Percentiles rank a stretch among this genome's conserved stretches.
Conservation (phyloP, 2,113 vertebrate species). For the Philantomba maxwellii region DNA sequence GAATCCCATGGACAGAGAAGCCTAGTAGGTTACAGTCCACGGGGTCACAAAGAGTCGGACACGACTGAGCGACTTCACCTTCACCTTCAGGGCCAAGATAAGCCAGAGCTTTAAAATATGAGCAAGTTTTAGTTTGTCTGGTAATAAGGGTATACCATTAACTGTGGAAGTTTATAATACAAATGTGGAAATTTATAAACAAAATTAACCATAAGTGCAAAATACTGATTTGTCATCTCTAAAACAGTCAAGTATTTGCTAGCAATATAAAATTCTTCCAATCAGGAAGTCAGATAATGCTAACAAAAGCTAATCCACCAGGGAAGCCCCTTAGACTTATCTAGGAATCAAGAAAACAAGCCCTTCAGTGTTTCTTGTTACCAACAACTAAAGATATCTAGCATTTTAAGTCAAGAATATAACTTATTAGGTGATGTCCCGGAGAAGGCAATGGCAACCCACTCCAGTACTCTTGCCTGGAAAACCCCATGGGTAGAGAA, state of each 20-base stretch:
- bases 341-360: neutral
- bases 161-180: neutral
- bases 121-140: neutral
- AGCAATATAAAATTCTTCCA: constrained; percentile 19
- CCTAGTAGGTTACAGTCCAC: no score
- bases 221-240: neutral
- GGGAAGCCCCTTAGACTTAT: neutral
- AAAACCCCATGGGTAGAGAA: no score
- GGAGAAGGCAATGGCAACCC: no score
- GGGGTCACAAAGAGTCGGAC: no score
- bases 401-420: neutral
- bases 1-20: no score
- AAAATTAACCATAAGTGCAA: constrained; percentile 15
- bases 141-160: neutral
- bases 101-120: neutral
- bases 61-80: no score
- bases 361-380: neutral
- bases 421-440: neutral
- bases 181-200: neutral
- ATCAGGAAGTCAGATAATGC: neutral
- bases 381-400: constrained; percentile 29
- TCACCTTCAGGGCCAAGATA: neutral
- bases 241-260: constrained; percentile 27
- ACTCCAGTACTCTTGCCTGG: no score
- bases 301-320: neutral